Evolutionary conservation across 2,113 vertebrate species (phyloP).

Genomic region (Notiomystis cincta): DNA sequence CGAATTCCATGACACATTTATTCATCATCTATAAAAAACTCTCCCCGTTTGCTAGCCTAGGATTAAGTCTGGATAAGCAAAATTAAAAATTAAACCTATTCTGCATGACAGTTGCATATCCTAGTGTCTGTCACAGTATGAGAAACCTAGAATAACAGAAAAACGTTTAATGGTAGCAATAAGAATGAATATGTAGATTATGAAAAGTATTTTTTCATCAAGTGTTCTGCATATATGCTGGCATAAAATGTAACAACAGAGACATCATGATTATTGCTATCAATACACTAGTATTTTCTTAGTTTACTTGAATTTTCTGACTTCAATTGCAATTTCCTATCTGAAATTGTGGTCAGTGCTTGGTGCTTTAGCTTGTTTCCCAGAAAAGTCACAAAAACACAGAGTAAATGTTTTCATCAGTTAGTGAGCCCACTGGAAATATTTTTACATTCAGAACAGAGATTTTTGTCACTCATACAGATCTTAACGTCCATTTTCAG

Average conservation of each 20-base stretch:
- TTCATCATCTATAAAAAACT: not conserved
- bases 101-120: not conserved
- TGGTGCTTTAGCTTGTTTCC: not conserved
- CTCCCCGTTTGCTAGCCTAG: not conserved
- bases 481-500: not conserved
- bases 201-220: not conserved
- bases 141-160: not conserved
- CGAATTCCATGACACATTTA: not conserved
- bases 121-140: not conserved
- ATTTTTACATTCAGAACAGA: not conserved
- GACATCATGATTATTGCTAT: not conserved
- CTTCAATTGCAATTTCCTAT: not conserved
- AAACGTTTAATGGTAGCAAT: not conserved
- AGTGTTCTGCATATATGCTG: not conserved
- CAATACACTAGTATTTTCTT: not conserved
- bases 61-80: not conserved
- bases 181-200: not conserved
- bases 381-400: not conserved
- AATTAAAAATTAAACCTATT: not conserved
- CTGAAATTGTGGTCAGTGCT: not conserved
- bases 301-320: not conserved
- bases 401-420: not conserved
- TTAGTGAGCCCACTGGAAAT: not conserved
- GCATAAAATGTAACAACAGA: not conserved
- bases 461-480: not conserved